Percentiles rank a stretch among this genome's conserved stretches.
These are phyloP conservation scores for Mythimna ferrago DNA, from an alignment of 2,888 invertebrate species.

Conservation along the genomic window DNA sequence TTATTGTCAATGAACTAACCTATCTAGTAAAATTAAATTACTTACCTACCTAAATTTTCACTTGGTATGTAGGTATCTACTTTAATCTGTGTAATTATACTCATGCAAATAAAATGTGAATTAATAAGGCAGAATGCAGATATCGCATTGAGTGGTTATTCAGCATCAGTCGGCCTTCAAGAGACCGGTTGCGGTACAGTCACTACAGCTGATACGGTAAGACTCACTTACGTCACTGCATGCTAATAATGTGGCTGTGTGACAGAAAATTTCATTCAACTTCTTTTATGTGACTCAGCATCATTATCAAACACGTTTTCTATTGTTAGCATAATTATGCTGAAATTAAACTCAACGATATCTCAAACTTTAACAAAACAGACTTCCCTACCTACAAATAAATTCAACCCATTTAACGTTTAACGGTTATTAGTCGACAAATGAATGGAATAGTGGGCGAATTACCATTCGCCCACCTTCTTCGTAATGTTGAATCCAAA, in stretches of 20 bases:
- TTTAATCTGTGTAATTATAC: not conserved
- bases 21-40: not conserved
- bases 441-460: slow-evolving; percentile 50
- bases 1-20: not conserved
- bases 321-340: slow-evolving; percentile 17
- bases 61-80: not conserved
- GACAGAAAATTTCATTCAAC: slow-evolving; percentile 65
- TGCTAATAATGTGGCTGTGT: slow-evolving; percentile 62
- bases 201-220: slow-evolving; percentile 68
- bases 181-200: slow-evolving; percentile 68
- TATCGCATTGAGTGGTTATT: slow-evolving; percentile 48
- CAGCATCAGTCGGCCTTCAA: slow-evolving; percentile 66
- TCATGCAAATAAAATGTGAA: slow-evolving; percentile 38
- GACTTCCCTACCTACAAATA: not conserved
- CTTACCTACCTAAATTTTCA: not conserved
- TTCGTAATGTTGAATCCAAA: slow-evolving; percentile 46
- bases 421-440: slow-evolving; percentile 51
- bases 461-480: slow-evolving; percentile 26
- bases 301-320: slow-evolving; percentile 25
- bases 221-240: slow-evolving; percentile 66
- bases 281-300: slow-evolving; percentile 56
- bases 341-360: slow-evolving; percentile 13
- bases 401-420: slow-evolving; percentile 23
- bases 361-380: slow-evolving; percentile 12
- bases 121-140: slow-evolving; percentile 44